Evolutionary conservation across 1,140 invertebrate genomes (phyloP), one percentile per base, ranked within the genome.

Genomic region (Bombus confusus): DNA sequence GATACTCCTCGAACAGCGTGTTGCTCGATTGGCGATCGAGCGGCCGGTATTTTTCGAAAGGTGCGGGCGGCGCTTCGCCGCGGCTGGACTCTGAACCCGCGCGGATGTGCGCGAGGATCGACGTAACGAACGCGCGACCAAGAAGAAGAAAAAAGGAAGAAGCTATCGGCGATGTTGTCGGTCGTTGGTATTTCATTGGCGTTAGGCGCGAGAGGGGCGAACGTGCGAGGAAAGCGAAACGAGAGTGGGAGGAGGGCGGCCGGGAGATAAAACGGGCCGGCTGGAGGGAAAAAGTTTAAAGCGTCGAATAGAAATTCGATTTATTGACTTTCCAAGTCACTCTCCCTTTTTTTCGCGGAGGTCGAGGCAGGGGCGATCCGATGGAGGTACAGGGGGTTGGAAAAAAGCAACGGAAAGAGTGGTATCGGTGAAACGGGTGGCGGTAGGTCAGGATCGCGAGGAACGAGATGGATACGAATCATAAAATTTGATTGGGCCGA

Each of bases 401-500:
- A 85, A 86, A 91, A 91, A 91, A 89, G 90, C 83, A 83, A 86
- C 79, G 76, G 82, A 89, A 85, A 86, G 83, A 81, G 83, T 79
- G 78, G 74, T 89, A 87, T 25, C n/a, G 34, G 62, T 86, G 88
- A 79, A 88, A 85, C 88, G 88, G 84, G 86, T 93, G 91, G 88
- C 87, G 93, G 92, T 93, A 93, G 94, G 94, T 94, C 92, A 92
- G 91, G 91, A 88, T 84, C 87, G 91, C 90, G 92, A 89, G 89
- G 86, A 91, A 88, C 91, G 93, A 91, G 93, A 93, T 93, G 91
- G 93, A 94, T 94, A 92, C 91, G 90, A 93, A 93, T 94, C 93
- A 93, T 94, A 94, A 95, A 95, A 94, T 94, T 94, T 94, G 93
- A 95, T 94, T 94, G 93, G 91, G 87, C 90, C 90, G 92, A 91